Evolutionary conservation across 2,797 vertebrate species (phyloP).

Genomic region (Lithobates sylvaticus): DNA sequence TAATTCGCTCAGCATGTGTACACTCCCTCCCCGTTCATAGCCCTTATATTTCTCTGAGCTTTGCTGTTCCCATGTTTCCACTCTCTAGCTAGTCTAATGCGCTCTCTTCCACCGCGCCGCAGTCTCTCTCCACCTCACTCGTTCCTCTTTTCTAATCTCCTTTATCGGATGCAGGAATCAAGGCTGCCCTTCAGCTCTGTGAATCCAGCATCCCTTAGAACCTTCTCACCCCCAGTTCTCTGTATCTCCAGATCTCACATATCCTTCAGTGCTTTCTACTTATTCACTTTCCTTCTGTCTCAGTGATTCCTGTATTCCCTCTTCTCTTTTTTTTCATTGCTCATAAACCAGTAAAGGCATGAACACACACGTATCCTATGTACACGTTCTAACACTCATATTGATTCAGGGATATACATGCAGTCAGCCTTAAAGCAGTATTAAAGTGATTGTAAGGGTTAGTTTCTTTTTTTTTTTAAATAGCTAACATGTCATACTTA

Average conservation of each 20-base stretch:
- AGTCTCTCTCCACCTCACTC: slow-evolving; percentile 7
- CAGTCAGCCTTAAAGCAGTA: background rate
- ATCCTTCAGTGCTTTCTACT: background rate
- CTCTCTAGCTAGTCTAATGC: background rate
- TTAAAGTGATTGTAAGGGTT: too few species aligned
- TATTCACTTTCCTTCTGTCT: background rate
- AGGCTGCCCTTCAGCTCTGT: slow-evolving; percentile 1
- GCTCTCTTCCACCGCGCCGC: background rate
- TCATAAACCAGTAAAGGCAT: background rate
- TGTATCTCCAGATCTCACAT: background rate
- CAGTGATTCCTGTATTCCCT: background rate
- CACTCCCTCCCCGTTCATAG: slow-evolving; percentile 12
- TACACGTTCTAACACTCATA: background rate
- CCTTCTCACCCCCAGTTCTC: background rate
- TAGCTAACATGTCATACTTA: too few species aligned
- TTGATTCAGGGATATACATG: background rate
- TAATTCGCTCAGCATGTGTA: background rate
- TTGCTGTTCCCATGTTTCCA: background rate
- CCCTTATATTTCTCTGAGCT: slow-evolving; percentile 3
- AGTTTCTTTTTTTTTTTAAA: too few species aligned
- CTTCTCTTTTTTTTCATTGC: background rate
- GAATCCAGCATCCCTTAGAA: slow-evolving; percentile 10
- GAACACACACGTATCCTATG: too few species aligned
- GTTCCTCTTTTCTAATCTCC: slow-evolving; percentile 40
- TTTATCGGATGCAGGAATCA: slow-evolving; percentile 50